phyloP scores from a whole-genome alignment of 2,797 vertebrate genomes.

The Apodemus agrarius region DNA sequence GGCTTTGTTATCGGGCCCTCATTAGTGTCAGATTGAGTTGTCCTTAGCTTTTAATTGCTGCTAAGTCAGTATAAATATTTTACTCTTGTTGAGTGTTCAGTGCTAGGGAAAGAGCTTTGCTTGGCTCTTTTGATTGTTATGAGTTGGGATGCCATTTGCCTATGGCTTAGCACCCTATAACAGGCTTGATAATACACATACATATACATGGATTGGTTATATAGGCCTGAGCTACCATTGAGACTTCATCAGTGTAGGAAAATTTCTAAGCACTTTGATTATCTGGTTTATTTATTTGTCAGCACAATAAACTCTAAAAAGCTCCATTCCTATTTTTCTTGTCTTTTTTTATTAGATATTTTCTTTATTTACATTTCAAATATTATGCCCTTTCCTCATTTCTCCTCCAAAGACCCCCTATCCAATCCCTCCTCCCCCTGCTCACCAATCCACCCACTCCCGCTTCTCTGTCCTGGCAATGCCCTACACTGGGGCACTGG shows the following conservation, averaged over 20 bases:
- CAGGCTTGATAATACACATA: not conserved
- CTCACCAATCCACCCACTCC: no score
- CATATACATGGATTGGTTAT: not conserved
- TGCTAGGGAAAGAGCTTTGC: conserved; percentile 17
- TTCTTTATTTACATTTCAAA: no score
- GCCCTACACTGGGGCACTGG: no score
- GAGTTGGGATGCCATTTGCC: not conserved
- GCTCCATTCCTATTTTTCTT: not conserved
- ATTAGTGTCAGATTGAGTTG: conserved; percentile 43
- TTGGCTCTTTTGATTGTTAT: not conserved
- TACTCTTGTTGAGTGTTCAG: conserved; percentile 46
- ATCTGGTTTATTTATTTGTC: not conserved
- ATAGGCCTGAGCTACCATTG: not conserved
- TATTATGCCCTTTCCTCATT: no score
- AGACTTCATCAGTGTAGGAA: not conserved
- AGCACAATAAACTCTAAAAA: not conserved
- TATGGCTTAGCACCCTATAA: not conserved
- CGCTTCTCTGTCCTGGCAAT: no score
- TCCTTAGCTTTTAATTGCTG: conserved; percentile 72
- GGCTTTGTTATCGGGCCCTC: conserved; percentile 20
- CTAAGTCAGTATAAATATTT: conserved; percentile 66
- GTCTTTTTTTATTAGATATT: no score
- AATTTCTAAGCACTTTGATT: not conserved
- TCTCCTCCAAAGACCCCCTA: no score
- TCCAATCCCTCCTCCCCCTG: no score